Percentiles rank a stretch among this genome's conserved stretches.
Conservation (phyloP, 1,140 invertebrate genomes). For the Drosophila arizonae region DNA sequence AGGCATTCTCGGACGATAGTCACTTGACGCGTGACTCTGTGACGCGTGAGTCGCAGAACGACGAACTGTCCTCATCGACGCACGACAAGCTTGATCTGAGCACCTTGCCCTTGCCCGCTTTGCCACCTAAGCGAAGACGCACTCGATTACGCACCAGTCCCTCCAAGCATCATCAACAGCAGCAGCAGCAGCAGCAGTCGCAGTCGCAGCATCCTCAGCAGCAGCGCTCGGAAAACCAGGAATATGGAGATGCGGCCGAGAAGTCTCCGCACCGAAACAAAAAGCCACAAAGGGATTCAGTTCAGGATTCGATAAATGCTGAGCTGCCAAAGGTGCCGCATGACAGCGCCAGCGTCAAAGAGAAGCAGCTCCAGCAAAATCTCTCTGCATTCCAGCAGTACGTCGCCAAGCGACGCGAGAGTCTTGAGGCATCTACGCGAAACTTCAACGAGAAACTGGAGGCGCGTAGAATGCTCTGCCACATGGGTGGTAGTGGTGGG, state of each 20-base stretch:
- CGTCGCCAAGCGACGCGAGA: conserved; percentile 79
- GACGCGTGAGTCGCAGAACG: conserved; percentile 78
- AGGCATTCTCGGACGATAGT: conserved; percentile 78
- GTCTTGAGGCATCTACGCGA: conserved; percentile 76
- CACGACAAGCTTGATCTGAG: conserved; percentile 78
- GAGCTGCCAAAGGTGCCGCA: conserved; percentile 18
- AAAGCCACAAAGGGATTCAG: conserved; percentile 24
- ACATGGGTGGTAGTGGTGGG: conserved; percentile 57
- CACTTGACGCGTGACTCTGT: conserved; percentile 78
- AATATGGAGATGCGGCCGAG: conserved; percentile 31
- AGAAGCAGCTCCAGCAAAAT: conserved; percentile 41
- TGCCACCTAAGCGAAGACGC: conserved; percentile 72
- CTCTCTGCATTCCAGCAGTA: conserved; percentile 75
- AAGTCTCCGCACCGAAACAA: conserved; percentile 24
- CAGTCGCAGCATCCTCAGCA: no score
- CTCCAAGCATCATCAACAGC: conserved; percentile 60
- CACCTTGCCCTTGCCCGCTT: conserved; percentile 73
- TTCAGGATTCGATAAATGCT: conserved; percentile 25
- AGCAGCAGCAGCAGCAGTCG: conserved; percentile 19
- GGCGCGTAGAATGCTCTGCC: conserved; percentile 80
- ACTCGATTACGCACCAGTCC: conserved; percentile 68
- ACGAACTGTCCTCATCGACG: conserved; percentile 75
- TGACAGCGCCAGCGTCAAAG: neutral
- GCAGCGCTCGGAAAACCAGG: conserved; percentile 28
- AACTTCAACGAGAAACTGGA: conserved; percentile 82